These are phyloP conservation scores for Equus quagga DNA, from an alignment of 2,113 vertebrate species.

Conservation along the genomic window DNA sequence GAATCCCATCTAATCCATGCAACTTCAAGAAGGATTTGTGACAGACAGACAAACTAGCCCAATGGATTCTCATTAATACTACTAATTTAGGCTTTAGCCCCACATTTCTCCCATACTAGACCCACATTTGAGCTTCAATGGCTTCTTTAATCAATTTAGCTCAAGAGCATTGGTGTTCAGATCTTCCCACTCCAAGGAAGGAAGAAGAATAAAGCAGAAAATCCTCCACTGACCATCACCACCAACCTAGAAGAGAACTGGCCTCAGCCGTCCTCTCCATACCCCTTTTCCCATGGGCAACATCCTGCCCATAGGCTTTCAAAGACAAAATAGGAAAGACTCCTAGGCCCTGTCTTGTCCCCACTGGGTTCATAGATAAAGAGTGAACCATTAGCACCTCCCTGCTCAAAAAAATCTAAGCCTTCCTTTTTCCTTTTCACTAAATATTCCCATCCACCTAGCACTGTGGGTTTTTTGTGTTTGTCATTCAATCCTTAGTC, in stretches of 20 bases:
- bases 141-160: neutral
- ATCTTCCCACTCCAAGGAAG: neutral
- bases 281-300: neutral
- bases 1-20: neutral
- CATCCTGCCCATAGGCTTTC: neutral
- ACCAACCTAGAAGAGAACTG: neutral
- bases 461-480: neutral
- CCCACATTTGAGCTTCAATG: neutral
- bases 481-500: neutral
- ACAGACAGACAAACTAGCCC: neutral
- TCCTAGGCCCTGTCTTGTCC: neutral
- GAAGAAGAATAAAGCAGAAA: neutral
- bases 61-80: neutral
- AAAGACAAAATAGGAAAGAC: neutral
- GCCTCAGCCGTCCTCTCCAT: neutral
- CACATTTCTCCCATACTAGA: neutral
- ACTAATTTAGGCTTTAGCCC: neutral
- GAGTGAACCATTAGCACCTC: neutral
- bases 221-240: accelerated
- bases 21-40: no score
- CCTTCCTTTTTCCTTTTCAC: neutral
- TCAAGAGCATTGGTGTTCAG: neutral
- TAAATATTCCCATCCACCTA: neutral
- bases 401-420: neutral
- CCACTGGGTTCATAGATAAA: neutral